phyloP scores from a whole-genome alignment of 2,113 vertebrate species.

The Vidua chalybeata region DNA sequence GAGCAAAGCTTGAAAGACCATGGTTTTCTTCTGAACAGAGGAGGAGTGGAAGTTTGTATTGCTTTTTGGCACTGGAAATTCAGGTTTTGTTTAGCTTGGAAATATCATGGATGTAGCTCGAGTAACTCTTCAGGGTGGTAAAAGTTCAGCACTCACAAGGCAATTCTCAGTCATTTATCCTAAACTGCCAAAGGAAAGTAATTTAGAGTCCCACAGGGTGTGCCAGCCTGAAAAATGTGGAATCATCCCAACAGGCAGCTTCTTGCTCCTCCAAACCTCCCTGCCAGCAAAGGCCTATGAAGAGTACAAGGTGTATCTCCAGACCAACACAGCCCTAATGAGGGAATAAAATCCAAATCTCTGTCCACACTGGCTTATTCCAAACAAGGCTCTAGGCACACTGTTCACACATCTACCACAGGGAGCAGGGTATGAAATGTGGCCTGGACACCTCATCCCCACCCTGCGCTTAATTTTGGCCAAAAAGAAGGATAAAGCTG shows the following conservation, averaged over 20 bases:
- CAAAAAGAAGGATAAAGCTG: not conserved
- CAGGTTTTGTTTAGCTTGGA: conserved; percentile 45
- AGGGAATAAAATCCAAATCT: not conserved
- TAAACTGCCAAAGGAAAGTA: not conserved
- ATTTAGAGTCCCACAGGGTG: not conserved
- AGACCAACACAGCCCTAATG: not conserved
- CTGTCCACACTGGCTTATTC: not conserved
- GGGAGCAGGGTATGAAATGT: not conserved
- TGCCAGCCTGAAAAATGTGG: not conserved
- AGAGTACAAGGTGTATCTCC: not conserved
- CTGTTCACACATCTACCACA: not conserved
- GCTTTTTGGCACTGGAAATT: not conserved
- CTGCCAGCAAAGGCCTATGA: not conserved
- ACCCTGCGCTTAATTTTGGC: not conserved
- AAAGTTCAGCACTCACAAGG: not conserved
- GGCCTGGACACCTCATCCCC: not conserved
- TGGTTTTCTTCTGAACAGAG: rapidly evolving
- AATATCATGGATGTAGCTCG: not conserved
- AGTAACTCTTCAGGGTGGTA: not conserved
- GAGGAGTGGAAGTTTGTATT: not conserved
- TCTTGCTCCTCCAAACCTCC: not conserved
- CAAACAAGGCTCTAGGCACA: not conserved
- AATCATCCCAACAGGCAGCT: not conserved
- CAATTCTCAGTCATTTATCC: not conserved
- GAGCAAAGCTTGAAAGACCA: not conserved